phyloP scores from a whole-genome alignment of 2,797 vertebrate species.

The Ptychadena robeensis region DNA sequence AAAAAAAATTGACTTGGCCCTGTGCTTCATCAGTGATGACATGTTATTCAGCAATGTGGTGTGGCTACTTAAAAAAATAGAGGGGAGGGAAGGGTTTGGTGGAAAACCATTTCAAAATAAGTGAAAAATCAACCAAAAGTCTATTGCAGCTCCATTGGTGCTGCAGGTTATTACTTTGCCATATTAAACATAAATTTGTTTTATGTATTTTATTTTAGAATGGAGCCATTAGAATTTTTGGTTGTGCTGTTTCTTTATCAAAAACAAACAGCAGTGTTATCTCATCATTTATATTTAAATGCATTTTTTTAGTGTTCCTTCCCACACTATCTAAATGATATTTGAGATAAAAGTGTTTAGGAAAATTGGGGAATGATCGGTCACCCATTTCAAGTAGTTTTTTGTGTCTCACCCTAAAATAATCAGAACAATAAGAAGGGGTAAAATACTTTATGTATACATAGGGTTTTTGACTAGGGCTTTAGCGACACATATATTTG shows the following conservation, averaged over 20 bases:
- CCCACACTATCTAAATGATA: not conserved
- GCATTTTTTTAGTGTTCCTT: not conserved
- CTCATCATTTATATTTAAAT: not conserved
- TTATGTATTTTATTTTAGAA: not conserved
- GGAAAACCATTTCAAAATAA: not conserved
- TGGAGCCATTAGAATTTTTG: not conserved
- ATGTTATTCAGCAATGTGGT: slow-evolving; percentile 55
- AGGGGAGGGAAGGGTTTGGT: slow-evolving; percentile 22
- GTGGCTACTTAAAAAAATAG: slow-evolving; percentile 53
- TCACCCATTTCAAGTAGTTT: too few relatives aligned
- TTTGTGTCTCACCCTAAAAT: too few relatives aligned
- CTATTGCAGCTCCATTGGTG: slow-evolving; percentile 2
- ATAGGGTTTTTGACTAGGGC: too few relatives aligned
- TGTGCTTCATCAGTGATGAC: slow-evolving; percentile 48
- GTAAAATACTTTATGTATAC: too few relatives aligned
- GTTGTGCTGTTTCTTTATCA: not conserved
- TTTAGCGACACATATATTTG: too few relatives aligned
- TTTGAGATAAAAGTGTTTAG: too few relatives aligned
- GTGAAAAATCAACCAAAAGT: slow-evolving; percentile 16
- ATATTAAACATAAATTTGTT: slow-evolving; percentile 11
- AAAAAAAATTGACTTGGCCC: slow-evolving; percentile 46
- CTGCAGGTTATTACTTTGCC: slow-evolving; percentile 28
- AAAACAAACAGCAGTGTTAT: not conserved
- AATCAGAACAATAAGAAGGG: too few relatives aligned
- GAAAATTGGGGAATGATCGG: too few relatives aligned